Base-by-base conservation (phyloP, 2,113 vertebrate genomes). In the Odontesthes bonariensis region DNA sequence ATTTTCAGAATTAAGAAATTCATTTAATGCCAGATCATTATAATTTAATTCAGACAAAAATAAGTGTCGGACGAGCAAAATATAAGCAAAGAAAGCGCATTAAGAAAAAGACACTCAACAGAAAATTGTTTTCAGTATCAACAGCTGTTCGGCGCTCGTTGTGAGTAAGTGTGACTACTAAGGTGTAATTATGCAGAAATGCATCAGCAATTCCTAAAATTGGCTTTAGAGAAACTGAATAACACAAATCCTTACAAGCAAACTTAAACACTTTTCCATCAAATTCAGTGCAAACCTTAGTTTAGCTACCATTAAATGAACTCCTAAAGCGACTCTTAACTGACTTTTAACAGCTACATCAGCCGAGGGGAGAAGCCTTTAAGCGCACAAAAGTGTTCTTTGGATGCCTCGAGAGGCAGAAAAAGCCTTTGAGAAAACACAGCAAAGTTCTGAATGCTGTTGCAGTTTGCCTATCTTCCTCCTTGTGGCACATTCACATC, bases 391-490 rank as follows among this genome's bases (percentile, higher is more conserved):
- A 0, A 11, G 33, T 7, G 8, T 44, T 77, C 47, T 16, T 46
- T 3, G 10, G 1, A 44, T 63, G 17, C 33, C 58, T 38, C 6
- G 33, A 23, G 27, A 70, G 31, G 27, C 6, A 19, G 35, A 23
- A 16, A 1, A 20, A 8, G 33, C 53, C 80, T 68, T 19, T 47
- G 51, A 77, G 72, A 57, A 83, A 54, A 57, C 32, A 17, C 4
- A 52, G 64, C 57, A 0, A 44, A 58, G 49, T 38, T 72, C 13
- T 47, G 40, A 17, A 69, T 42, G 4, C 51, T 42, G 52, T 40
- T 17, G 4, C 27, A 22, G 57, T 75, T 77, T 61, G 69, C 46
- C 70, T 17, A 56, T 71, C 27, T 46, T 3, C 17, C 46, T 79
- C 49, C 65, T 61, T 52, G 19, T 63, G 47, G 54, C 42, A 9